Conservation (phyloP, 2,113 vertebrate genomes). For the Gadus macrocephalus region DNA sequence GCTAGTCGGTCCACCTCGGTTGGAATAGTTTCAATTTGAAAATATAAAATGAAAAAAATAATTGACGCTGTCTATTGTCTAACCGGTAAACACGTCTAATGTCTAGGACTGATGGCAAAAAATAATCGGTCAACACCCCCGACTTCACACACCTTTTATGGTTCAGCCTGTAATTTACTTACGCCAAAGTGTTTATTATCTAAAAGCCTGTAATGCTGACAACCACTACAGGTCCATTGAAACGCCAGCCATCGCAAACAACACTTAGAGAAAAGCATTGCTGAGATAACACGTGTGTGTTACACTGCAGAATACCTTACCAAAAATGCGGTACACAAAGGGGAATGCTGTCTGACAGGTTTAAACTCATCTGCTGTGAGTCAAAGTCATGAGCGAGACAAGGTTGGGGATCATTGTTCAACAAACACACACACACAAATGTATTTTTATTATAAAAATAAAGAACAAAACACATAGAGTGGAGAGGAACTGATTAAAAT, state of each 20-base stretch:
- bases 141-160: background rate
- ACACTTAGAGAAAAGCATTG: background rate
- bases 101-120: background rate
- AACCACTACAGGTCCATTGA: background rate
- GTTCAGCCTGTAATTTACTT: background rate
- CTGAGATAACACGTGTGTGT: background rate
- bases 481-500: background rate
- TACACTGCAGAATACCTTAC: background rate
- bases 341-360: background rate
- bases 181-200: background rate
- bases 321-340: background rate
- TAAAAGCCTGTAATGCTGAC: background rate
- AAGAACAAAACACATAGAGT: background rate
- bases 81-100: background rate
- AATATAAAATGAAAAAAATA: too few species aligned
- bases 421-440: too few species aligned
- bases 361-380: background rate
- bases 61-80: constrained; percentile 5
- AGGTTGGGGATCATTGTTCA: background rate
- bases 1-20: background rate
- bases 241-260: background rate
- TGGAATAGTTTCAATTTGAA: background rate
- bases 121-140: background rate
- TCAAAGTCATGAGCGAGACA: background rate
- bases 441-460: background rate